Evolutionary conservation across 2,797 vertebrate genomes (phyloP), one percentile per base, ranked within the genome.

Genomic region (Sebastolobus altivelis): DNA sequence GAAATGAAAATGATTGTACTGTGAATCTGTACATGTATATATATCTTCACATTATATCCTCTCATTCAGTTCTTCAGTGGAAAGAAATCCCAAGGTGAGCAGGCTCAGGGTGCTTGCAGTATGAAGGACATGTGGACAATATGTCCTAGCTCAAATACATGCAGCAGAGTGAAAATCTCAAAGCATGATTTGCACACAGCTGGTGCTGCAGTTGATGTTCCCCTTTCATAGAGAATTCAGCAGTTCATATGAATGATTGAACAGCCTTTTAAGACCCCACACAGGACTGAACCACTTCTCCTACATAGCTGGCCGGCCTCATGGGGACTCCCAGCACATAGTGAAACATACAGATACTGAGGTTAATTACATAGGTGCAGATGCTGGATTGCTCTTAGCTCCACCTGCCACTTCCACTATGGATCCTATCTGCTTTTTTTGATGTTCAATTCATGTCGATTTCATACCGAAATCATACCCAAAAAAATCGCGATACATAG

Each of bases 231-330:
- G 18, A 68, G 25, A 74, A 72, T 35, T 33, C 68, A 80, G 62
- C n/a, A 5, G 59, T 18, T 35, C 58, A 52, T 52, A 65, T 77
- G 55, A 79, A 82, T 77, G 65, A 84, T 83, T 80, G 49, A 88
- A 77, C 22, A 70, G 43, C 38, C 35, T 37, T 80, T 71, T 27
- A 69, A 81, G 61, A 55, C 16, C 20, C 33, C 65, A 69, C 13
- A 16, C 54, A 65, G 40, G 22, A 69, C 25, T 46, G 56, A 22
- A 43, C 20, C 72, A 20, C 40, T 81, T 63, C 46, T 46, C 25
- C 16, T 67, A 31, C 67, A 70, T n/a, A n/a, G 16, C 25, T 65
- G 40, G 18, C n/a, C 56, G 38, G 60, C 40, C 27, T 80, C 58
- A 38, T 55, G 38, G 65, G 65, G 72, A 54, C 29, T 81, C 69